These are phyloP conservation scores for Megastigmus dorsalis DNA, from an alignment of 2,888 invertebrate genomes.

Conservation along the genomic window DNA sequence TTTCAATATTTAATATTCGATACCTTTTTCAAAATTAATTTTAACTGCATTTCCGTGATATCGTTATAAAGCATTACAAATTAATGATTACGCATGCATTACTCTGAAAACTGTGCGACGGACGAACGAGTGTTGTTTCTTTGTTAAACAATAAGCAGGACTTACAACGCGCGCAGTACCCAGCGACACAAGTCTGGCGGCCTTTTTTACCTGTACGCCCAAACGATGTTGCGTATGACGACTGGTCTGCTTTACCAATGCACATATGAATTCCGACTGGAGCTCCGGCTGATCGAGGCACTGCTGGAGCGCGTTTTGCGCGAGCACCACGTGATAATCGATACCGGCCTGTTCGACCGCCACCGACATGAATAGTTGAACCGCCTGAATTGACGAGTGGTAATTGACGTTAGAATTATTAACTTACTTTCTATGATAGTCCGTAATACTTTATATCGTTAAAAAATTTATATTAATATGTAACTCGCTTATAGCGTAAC, in stretches of 20 bases:
- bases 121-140: conserved; percentile 45
- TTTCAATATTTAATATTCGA: too few species aligned
- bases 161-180: conserved; percentile 75
- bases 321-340: conserved; percentile 97
- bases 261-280: conserved; percentile 94
- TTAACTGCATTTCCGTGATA: too few species aligned
- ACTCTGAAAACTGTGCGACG: conserved; percentile 41
- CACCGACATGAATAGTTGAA: conserved; percentile 96
- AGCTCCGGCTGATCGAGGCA: conserved; percentile 92
- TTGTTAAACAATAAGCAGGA: conserved; percentile 74
- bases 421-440: too few species aligned
- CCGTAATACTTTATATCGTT: too few species aligned
- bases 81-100: too few species aligned
- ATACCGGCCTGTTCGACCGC: conserved; percentile 96
- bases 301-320: conserved; percentile 95
- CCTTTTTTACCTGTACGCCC: conserved; percentile 88
- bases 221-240: conserved; percentile 86
- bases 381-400: conserved; percentile 80
- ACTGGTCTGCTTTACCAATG: conserved; percentile 93
- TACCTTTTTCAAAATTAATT: too few species aligned
- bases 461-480: too few species aligned
- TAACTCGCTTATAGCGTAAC: too few species aligned
- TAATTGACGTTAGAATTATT: too few species aligned
- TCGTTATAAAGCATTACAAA: too few species aligned
- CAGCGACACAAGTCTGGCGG: conserved; percentile 75